Base-by-base conservation (phyloP, 2,888 invertebrate genomes). In the Alviniconcha strummeri region DNA sequence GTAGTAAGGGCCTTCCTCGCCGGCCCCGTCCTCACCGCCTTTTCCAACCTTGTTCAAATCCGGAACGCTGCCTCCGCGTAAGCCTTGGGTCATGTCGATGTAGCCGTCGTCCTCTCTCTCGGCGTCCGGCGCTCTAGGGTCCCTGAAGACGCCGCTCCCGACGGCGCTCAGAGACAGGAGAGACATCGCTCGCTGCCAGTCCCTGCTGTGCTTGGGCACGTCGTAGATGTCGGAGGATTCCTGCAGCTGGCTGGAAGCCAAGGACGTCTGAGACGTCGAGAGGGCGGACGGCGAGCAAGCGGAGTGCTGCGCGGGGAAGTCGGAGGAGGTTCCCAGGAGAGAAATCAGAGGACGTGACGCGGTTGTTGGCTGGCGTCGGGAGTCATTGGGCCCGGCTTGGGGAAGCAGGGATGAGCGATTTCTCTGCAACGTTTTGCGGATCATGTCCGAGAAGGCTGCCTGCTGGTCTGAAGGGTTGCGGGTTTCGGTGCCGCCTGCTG, bases 171-270 rank as follows among this genome's bases (percentile, higher is more conserved):
- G 80, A 6, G 80, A 80, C 69, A 80, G 55, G 15, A 80, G 69
- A 9, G 80, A 80, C 80, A 80, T 80, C 9, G 80, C 80, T 19
- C 80, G 54, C 55, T 55, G 80, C 80, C 80, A 80, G 69, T 80
- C 80, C 11, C 3, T 4, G 55, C n/a, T 69, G 69, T 9, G 54
- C 17, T 15, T 80, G 55, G 80, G 80, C 4, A 80, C 80, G n/a
- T 80, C 80, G 80, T 80, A 80, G 6, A 67, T 67, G 64, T 80
- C 80, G n/a, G 54, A 69, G 55, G n/a, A 1, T 80, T 69, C 80
- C 55, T 54, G 57, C 56, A 4, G 19, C 11, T 64, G 9, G 69
- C n/a, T 17, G 6, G 69, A 69, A 9, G 56, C 55, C 52, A n/a
- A 54, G 15, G 60, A 52, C 6, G 69, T 54, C n/a, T 69, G 69